A percentile compares a stretch with the other conserved stretches of the same genome.
These are phyloP conservation scores for Bradypus variegatus DNA, from an alignment of 2,797 vertebrate genomes.

Conservation along the genomic window DNA sequence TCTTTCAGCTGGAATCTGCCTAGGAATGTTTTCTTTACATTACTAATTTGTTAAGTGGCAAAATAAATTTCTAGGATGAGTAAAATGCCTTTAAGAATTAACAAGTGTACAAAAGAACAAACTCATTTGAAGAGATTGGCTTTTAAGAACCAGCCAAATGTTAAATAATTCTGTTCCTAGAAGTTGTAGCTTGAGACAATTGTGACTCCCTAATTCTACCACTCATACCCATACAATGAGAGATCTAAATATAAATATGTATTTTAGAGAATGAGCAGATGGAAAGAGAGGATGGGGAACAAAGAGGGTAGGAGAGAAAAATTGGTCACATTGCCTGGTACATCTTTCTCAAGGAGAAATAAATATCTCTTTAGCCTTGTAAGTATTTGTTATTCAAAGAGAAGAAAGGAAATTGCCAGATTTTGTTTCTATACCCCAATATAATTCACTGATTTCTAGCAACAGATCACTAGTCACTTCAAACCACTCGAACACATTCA, in stretches of 20 bases:
- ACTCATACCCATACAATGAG: slow-evolving; percentile 1
- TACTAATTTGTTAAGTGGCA: background rate
- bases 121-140: background rate
- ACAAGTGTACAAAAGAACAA: slow-evolving; percentile 24
- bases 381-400: background rate
- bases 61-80: background rate
- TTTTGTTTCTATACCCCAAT: background rate
- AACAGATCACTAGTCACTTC: background rate
- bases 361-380: background rate
- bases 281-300: background rate
- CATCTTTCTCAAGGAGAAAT: background rate
- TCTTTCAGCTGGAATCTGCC: background rate
- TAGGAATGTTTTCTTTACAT: background rate
- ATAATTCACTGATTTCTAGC: background rate
- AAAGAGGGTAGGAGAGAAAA: background rate
- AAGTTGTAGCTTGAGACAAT: slow-evolving; percentile 35
- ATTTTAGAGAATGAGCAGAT: background rate
- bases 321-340: accelerated
- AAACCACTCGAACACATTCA: background rate
- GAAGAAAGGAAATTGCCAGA: background rate
- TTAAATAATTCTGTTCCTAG: slow-evolving; percentile 44
- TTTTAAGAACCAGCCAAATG: slow-evolving; percentile 22
- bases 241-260: slow-evolving; percentile 4
- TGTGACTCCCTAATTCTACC: slow-evolving; percentile 20
- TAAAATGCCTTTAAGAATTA: background rate